Percentiles rank a stretch among this genome's conserved stretches.
Conservation (phyloP, 1,140 invertebrate genomes). For the Ips nitidus region DNA sequence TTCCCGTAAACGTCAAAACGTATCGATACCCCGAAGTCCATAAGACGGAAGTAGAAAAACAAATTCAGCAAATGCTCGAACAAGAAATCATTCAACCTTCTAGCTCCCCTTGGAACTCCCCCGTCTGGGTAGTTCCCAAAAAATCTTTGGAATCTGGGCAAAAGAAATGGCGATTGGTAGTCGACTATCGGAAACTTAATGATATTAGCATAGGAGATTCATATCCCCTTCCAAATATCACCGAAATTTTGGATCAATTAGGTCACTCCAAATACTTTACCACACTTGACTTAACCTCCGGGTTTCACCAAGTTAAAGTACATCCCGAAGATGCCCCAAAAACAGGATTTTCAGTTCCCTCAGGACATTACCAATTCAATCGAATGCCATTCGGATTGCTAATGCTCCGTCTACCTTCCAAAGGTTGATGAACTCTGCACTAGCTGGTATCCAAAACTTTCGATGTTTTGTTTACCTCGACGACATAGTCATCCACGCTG, state of each 20-base stretch:
- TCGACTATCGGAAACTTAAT: slow-evolving; percentile 50
- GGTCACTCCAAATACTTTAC: slow-evolving; percentile 49
- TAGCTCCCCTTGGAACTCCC: slow-evolving; percentile 38
- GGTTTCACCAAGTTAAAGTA: slow-evolving; percentile 26
- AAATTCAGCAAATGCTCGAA: slow-evolving; percentile 38
- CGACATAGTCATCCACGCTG: slow-evolving; percentile 31
- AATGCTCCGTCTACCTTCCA: slow-evolving; percentile 49
- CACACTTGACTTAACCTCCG: slow-evolving; percentile 48
- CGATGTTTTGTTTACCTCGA: slow-evolving; percentile 34
- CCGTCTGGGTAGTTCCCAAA: slow-evolving; percentile 44
- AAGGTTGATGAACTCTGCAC: slow-evolving; percentile 41
- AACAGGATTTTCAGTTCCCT: slow-evolving; percentile 16
- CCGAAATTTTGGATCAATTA: slow-evolving; percentile 53
- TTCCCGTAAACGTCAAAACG: slow-evolving; percentile 25
- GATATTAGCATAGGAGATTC: slow-evolving; percentile 45
- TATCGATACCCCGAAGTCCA: slow-evolving; percentile 33
- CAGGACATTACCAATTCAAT: slow-evolving; percentile 39
- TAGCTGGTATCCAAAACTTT: slow-evolving; percentile 28
- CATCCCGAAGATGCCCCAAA: slow-evolving; percentile 19
- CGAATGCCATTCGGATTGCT: slow-evolving; percentile 52
- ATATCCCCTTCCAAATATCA: slow-evolving; percentile 58
- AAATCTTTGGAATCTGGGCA: slow-evolving; percentile 41
- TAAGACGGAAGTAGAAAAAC: slow-evolving; percentile 36
- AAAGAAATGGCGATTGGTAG: slow-evolving; percentile 48
- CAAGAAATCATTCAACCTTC: slow-evolving; percentile 36